Conservation (phyloP, 2,113 vertebrate genomes). For the human region GRCh38 chr15:33456001-33456500, state of each 20-base stretch:
- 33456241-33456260: conserved; percentile 43
- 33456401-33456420: background rate
- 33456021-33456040: conserved; percentile 5
- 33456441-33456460: background rate
- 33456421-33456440: too few relatives aligned
- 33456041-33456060: conserved; percentile 45
- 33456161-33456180: conserved; percentile 35
- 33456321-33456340: conserved; percentile 16
- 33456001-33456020: background rate
- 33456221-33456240: conserved; percentile 45
- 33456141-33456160: conserved; percentile 41
- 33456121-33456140: conserved; percentile 38
- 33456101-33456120: conserved; percentile 41
- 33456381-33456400: background rate
- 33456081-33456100: conserved; percentile 47
- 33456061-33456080: conserved; percentile 38
- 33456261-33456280: background rate
- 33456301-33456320: background rate
- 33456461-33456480: background rate
- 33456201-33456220: conserved; percentile 42
- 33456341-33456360: background rate
- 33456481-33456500: background rate
- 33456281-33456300: conserved; percentile 42
- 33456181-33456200: conserved; percentile 40
- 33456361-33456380: background rate